Evolutionary conservation across 1,140 invertebrate species (phyloP), one percentile per base, ranked within the genome.

Genomic region (Daktulosphaira vitifoliae): DNA sequence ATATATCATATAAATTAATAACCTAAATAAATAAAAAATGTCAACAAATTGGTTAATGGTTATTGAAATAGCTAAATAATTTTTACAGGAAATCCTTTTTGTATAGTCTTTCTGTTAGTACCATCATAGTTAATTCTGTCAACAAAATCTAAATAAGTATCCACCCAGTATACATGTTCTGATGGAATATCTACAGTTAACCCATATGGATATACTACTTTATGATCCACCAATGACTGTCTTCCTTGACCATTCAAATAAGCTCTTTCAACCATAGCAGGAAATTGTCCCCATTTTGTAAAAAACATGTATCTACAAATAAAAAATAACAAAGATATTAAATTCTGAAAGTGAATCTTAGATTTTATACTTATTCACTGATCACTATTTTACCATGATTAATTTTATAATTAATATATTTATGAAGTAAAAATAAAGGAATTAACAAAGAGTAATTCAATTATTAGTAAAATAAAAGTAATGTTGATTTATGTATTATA

Each of bases 101-200:
- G 78, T 18, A 89, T 76, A 0, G 84, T 85, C 74, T 78, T 80
- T 48, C 86, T 76, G 69, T 83, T 80, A 1, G 74, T 73, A 18
- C 86, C 85, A 71, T 84, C 78, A 73, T 88, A 88, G 76, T 86
- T 80, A 4, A 84, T 80, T 49, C 82, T 75, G 73, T 87, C 86
- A 13, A 88, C 81, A 70, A 81, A 83, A 74, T 88, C 86, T 66
- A 88, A 77, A 74, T 87, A 88, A 13, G 81, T 81, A 74, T 89
- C 87, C 38, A 85, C 82, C 86, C 86, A 91, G 75, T 89, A 91
- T 13, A 92, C 78, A 69, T 83, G 79, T 68, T 82, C 74, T 50
- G 80, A 81, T n/a, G 87, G 81, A 69, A 81, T 81, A 76, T 92
- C 88, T 16, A 88, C 75, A 18, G 84, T 78, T 15, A 88, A 75